phyloP scores from a whole-genome alignment of 2,888 invertebrate species.

The Glyphotaelius pellucidus region DNA sequence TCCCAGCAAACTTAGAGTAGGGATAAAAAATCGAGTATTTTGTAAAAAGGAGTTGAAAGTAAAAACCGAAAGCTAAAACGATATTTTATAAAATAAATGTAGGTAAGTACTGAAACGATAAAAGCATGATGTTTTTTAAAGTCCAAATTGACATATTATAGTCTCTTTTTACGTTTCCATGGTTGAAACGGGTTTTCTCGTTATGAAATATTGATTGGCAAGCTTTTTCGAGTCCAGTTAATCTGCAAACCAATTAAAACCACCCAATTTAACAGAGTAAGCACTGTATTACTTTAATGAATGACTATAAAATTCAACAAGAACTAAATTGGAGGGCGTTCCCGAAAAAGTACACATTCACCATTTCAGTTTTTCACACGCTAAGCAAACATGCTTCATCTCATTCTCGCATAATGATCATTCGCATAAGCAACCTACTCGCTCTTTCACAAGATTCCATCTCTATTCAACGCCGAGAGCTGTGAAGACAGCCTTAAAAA shows the following conservation, averaged over 20 bases:
- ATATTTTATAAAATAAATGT: too few relatives aligned
- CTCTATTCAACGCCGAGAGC: not conserved
- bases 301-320: constrained; percentile 57
- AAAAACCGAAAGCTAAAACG: too few relatives aligned
- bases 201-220: not conserved
- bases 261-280: not conserved
- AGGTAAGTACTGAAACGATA: not conserved
- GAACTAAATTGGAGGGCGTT: constrained; percentile 59
- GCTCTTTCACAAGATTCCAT: not conserved
- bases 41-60: not conserved
- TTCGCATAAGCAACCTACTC: not conserved
- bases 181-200: not conserved
- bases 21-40: not conserved
- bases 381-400: constrained; percentile 5
- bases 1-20: not conserved
- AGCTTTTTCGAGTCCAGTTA: not conserved
- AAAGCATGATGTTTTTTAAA: not conserved
- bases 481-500: not conserved
- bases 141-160: too few relatives aligned
- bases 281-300: constrained; percentile 54
- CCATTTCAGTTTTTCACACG: not conserved
- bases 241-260: not conserved
- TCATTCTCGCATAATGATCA: constrained; percentile 69
- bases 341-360: constrained; percentile 36
- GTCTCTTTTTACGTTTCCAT: too few relatives aligned